Evolutionary conservation across 2,797 vertebrate genomes (phyloP), one percentile per base, ranked within the genome.

Genomic region (Hozukius guyotensis): DNA sequence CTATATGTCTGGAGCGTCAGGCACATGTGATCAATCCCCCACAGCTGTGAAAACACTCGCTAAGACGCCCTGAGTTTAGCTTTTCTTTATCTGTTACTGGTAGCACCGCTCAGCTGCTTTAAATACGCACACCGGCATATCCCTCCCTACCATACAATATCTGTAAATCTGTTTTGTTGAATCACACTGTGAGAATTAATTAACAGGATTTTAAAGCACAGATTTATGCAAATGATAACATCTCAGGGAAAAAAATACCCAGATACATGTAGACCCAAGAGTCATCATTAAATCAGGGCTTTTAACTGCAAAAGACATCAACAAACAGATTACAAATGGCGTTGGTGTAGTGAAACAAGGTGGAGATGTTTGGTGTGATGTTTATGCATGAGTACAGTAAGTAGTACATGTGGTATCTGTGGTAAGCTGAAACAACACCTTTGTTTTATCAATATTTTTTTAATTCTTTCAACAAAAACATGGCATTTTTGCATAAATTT

Each of bases 21-120:
- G 18, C 46, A 16, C 53, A 66, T 60, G 77, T 52, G 72, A 34
- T 78, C 64, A 22, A 70, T 75, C 57, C 72, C 79, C 64, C 59
- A 53, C 82, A 84, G 79, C 86, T 86, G 77, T 82, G 59, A 78
- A 90, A 90, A 87, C 84, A 88, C 53, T 65, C 31, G 2, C 81
- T 7, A 18, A 66, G 42, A 38, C 11, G 5, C 73, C 61, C 27
- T 24, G 57, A 78, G 36, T 32, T 2, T 12, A 46, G 46, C 49
- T 82, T 27, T 31, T 65, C 27, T 83, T 36, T 55, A 75, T 80
- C 53, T 63, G 42, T 36, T 69, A 59, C 49, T 65, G 25, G 78
- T 12, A 49, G 57, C 16, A 61, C 20, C 22, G 34, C 32, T 67
- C 27, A 31, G 32, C 59, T 55, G 65, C 73, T 83, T 74, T 57